These are phyloP conservation scores for Leptoteleia sp. DNA, from an alignment of 1,140 invertebrate genomes.

Conservation along the genomic window DNA sequence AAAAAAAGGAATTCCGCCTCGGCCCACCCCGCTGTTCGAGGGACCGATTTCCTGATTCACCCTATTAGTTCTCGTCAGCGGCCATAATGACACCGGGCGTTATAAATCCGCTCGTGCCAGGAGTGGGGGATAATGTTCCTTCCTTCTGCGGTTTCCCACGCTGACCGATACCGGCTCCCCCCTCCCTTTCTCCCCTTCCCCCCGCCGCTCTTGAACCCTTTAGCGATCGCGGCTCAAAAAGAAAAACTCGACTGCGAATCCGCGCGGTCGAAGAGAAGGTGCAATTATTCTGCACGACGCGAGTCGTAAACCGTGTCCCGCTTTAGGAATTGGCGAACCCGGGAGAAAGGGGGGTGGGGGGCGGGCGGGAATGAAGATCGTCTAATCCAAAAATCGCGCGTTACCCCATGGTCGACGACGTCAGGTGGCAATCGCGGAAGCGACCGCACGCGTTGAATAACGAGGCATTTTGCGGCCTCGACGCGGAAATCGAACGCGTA, in stretches of 20 bases:
- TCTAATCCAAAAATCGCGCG: slow-evolving; percentile 44
- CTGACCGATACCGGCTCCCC: slow-evolving; percentile 51
- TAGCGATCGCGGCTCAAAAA: slow-evolving; percentile 24
- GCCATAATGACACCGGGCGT: slow-evolving; percentile 28
- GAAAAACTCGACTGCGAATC: slow-evolving; percentile 21
- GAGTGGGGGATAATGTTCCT: slow-evolving; percentile 7
- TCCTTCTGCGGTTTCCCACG: slow-evolving; percentile 45
- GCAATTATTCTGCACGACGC: slow-evolving; percentile 35
- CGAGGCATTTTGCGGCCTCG: slow-evolving; percentile 47
- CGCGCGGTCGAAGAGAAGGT: slow-evolving; percentile 7
- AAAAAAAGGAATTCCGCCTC: no score
- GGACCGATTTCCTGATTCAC: slow-evolving; percentile 26
- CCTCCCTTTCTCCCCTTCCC: slow-evolving; percentile 15
- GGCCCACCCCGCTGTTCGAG: no score
- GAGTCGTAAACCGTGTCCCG: slow-evolving; percentile 15
- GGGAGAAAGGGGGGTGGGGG: no score
- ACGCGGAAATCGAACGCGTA: slow-evolving; percentile 48
- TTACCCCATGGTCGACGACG: slow-evolving; percentile 26
- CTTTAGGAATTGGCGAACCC: background rate
- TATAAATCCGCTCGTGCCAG: slow-evolving; percentile 30
- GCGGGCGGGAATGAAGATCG: no score
- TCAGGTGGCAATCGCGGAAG: slow-evolving; percentile 34
- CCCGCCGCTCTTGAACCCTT: slow-evolving; percentile 3
- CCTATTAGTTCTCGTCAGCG: slow-evolving; percentile 15
- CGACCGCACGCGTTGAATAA: slow-evolving; percentile 32